Percentiles rank a stretch among this genome's conserved stretches.
Conservation (phyloP, 2,888 invertebrate genomes). For the Cordilura impudica region DNA sequence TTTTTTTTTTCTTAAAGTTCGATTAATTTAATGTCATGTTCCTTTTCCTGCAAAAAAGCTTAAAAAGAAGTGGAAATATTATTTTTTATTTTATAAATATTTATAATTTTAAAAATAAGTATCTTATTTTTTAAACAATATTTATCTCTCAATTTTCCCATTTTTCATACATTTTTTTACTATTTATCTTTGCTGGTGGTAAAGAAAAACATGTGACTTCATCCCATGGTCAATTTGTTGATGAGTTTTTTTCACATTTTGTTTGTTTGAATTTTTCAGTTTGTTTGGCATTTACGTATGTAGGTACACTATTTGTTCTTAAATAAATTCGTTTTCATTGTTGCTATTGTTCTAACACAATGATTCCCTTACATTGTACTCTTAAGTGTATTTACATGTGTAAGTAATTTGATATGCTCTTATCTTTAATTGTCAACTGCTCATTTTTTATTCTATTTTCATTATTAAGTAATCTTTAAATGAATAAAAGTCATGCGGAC, state of each 20-base stretch:
- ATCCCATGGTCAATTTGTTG: constrained; percentile 54
- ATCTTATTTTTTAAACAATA: too few relatives aligned
- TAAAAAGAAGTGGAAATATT: too few relatives aligned
- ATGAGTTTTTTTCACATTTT: not conserved
- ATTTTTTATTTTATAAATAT: too few relatives aligned
- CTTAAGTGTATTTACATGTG: constrained; percentile 19
- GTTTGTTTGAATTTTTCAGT: not conserved
- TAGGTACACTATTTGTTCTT: not conserved
- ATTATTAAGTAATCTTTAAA: too few relatives aligned
- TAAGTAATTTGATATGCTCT: constrained; percentile 28
- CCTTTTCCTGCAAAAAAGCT: not conserved
- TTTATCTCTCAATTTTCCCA: not conserved
- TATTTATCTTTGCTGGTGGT: constrained; percentile 46
- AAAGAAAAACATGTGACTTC: constrained; percentile 48
- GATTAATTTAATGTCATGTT: not conserved
- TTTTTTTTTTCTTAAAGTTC: not conserved
- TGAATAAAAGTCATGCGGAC: too few relatives aligned
- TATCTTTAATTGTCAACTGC: constrained; percentile 32
- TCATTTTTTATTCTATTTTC: constrained; percentile 7
- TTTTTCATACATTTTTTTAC: constrained; percentile 13
- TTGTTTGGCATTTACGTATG: not conserved
- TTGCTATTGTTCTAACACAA: not conserved
- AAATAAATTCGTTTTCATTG: not conserved
- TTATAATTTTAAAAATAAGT: too few relatives aligned
- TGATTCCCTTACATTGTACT: not conserved